phyloP scores from a whole-genome alignment of 1,140 invertebrate species.

The Papilio helenus region DNA sequence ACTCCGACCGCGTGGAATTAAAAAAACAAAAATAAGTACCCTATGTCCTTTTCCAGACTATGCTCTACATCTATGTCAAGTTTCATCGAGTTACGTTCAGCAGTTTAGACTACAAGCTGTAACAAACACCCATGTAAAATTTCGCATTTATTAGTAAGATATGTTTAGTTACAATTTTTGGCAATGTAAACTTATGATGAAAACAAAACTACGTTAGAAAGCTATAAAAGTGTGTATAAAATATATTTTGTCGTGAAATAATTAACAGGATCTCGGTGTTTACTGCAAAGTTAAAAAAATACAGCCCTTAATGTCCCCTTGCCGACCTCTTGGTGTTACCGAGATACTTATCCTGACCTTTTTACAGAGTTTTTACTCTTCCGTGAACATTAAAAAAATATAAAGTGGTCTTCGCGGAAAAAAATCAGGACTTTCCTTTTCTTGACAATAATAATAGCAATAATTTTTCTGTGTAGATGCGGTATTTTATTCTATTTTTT shows the following conservation, averaged over 20 bases:
- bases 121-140: too few relatives aligned
- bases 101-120: too few relatives aligned
- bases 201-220: neutral
- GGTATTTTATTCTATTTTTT: slow-evolving; percentile 32
- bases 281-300: slow-evolving; percentile 36
- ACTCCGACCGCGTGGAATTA: too few relatives aligned
- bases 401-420: slow-evolving; percentile 56
- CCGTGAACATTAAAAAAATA: slow-evolving; percentile 62
- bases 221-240: neutral
- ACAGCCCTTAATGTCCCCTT: slow-evolving; percentile 27
- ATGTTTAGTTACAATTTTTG: too few relatives aligned
- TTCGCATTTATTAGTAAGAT: too few relatives aligned
- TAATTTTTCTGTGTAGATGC: slow-evolving; percentile 38
- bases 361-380: slow-evolving; percentile 45
- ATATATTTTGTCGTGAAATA: neutral
- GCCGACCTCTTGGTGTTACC: slow-evolving; percentile 38
- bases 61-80: too few relatives aligned
- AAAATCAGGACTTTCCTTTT: slow-evolving; percentile 49
- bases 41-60: too few relatives aligned
- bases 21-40: too few relatives aligned
- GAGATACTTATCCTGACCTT: slow-evolving; percentile 57
- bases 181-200: neutral
- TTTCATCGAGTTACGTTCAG: too few relatives aligned
- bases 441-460: neutral
- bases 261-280: slow-evolving; percentile 27